Conservation (phyloP, 2,113 vertebrate genomes). For the Hassar affinis region DNA sequence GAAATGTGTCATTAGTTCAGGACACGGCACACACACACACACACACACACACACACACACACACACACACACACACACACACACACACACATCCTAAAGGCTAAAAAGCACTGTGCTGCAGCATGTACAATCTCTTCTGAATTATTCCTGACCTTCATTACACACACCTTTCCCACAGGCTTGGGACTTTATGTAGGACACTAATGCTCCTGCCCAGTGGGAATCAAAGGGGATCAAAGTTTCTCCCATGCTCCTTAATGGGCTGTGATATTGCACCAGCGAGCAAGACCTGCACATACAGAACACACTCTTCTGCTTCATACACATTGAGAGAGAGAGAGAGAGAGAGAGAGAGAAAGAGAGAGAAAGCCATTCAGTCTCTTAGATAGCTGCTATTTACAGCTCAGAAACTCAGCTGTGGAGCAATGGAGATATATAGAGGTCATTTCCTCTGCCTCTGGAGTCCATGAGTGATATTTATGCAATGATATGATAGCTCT, state of each 20-base stretch:
- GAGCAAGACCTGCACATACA: not conserved
- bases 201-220: not conserved
- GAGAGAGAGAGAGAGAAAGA: not conserved
- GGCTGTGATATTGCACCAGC: conserved; percentile 3
- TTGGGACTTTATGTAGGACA: conserved; percentile 26
- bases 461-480: conserved; percentile 25
- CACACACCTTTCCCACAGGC: not conserved
- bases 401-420: not conserved
- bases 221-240: conserved; percentile 26
- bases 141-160: conserved; percentile 16
- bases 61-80: not conserved
- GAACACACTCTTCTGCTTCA: not conserved
- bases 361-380: not conserved
- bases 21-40: not conserved
- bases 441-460: conserved; percentile 29
- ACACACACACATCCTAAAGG: no score
- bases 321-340: not conserved
- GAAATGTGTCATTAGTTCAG: conserved; percentile 17
- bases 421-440: conserved; percentile 22
- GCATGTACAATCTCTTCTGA: not conserved
- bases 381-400: not conserved
- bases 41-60: not conserved
- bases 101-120: not conserved
- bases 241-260: not conserved
- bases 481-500: conserved; percentile 20